phyloP scores from a whole-genome alignment of 2,888 invertebrate species.

The Papilio elwesi region DNA sequence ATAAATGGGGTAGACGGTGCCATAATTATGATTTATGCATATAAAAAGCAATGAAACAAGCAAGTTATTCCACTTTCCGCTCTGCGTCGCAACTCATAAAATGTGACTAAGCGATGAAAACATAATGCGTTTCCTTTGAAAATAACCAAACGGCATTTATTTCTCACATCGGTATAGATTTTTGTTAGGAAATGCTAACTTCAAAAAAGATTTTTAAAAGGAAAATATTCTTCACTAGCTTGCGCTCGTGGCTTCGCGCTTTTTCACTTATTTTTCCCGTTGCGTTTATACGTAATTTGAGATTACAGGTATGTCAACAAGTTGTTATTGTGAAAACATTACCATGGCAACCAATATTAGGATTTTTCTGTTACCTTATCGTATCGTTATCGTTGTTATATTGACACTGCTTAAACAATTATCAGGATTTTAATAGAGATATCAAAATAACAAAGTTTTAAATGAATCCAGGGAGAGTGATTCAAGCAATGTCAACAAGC shows the following conservation, averaged over 20 bases:
- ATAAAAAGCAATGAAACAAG: neutral
- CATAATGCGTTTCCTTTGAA: constrained; percentile 21
- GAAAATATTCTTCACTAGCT: too few species aligned
- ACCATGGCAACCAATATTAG: too few species aligned
- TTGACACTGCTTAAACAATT: too few species aligned
- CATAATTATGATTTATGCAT: neutral
- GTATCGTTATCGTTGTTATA: too few species aligned
- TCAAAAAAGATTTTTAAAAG: too few species aligned
- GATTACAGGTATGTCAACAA: too few species aligned
- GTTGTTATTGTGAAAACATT: too few species aligned
- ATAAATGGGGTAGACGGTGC: neutral
- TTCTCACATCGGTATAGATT: neutral
- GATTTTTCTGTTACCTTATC: too few species aligned
- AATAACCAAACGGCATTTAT: neutral
- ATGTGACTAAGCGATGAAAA: constrained; percentile 23
- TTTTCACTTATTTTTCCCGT: too few species aligned
- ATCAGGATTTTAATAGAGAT: neutral
- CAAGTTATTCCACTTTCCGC: neutral
- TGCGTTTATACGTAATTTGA: too few species aligned
- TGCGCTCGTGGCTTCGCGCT: too few species aligned
- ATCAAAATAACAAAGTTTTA: neutral
- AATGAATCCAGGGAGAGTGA: constrained; percentile 46
- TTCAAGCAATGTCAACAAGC: constrained; percentile 60
- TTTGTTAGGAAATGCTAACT: neutral
- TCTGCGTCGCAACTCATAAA: constrained; percentile 6